phyloP scores from a whole-genome alignment of 2,113 vertebrate species.

The Cheilinus undulatus region DNA sequence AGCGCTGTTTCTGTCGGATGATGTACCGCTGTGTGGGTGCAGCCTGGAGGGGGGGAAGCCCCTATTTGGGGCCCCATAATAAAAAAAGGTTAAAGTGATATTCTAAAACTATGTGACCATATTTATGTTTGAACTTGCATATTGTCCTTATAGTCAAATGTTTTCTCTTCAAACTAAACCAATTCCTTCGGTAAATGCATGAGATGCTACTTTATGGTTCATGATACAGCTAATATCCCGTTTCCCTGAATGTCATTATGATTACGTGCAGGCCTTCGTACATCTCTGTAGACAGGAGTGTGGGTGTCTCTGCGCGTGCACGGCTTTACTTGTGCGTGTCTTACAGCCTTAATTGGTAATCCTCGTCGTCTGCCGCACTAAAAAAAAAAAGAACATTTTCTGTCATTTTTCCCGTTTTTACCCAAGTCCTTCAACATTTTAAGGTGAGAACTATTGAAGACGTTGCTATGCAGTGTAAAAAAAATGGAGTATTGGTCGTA shows the following conservation, averaged over 20 bases:
- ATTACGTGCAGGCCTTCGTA: slow-evolving; percentile 54
- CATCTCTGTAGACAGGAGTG: slow-evolving; percentile 44
- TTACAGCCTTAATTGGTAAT: slow-evolving; percentile 31
- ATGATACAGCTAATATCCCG: not conserved
- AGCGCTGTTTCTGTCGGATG: slow-evolving; percentile 44
- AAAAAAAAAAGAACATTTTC: no score
- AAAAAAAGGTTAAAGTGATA: slow-evolving; percentile 12
- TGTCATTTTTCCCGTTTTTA: no score
- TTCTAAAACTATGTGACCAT: not conserved
- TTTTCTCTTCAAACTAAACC: not conserved
- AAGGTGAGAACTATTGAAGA: not conserved
- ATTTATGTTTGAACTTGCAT: not conserved
- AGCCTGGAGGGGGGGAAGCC: slow-evolving; percentile 15
- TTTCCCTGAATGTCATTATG: slow-evolving; percentile 6
- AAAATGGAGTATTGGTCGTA: not conserved
- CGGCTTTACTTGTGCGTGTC: slow-evolving; percentile 5
- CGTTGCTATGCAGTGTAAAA: not conserved
- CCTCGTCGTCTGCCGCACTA: slow-evolving; percentile 3
- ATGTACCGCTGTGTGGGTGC: slow-evolving; percentile 68
- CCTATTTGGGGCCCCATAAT: slow-evolving; percentile 31
- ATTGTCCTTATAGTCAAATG: not conserved
- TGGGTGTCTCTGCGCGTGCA: slow-evolving; percentile 65
- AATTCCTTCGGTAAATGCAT: no score
- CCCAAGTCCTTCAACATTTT: not conserved
- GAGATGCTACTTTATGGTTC: not conserved